Percentiles rank a stretch among this genome's conserved stretches.
Evolutionary conservation across 2,888 invertebrate species (phyloP).

Genomic region (Rhogogaster chlorosoma): DNA sequence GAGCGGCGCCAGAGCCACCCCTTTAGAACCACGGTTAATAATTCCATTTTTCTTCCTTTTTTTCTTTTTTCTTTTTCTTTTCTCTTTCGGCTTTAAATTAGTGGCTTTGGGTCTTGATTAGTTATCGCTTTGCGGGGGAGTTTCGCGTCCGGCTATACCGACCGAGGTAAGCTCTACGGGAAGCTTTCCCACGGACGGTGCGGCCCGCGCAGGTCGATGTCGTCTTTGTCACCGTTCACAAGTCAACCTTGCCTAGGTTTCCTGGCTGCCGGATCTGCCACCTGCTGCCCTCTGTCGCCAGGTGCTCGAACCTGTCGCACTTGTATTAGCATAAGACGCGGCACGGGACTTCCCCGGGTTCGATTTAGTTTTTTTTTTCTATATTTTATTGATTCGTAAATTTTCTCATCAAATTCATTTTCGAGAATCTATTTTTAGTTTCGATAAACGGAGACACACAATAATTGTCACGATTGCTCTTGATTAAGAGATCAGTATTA

Average conservation of each 20-base stretch:
- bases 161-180: slow-evolving; percentile 52
- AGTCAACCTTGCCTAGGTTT: slow-evolving; percentile 32
- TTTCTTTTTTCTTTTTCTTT: background rate
- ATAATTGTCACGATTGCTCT: background rate
- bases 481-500: slow-evolving; percentile 13
- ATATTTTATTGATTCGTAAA: background rate
- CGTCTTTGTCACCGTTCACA: slow-evolving; percentile 44
- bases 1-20: slow-evolving; percentile 49
- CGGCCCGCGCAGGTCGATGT: slow-evolving; percentile 54
- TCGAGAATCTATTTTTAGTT: background rate
- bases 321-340: slow-evolving; percentile 36
- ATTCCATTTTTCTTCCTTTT: slow-evolving; percentile 17
- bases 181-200: slow-evolving; percentile 53
- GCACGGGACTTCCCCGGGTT: background rate
- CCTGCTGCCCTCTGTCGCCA: slow-evolving; percentile 72
- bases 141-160: slow-evolving; percentile 46
- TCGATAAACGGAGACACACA: background rate
- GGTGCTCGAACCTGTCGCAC: slow-evolving; percentile 25
- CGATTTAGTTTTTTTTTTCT: background rate
- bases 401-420: background rate
- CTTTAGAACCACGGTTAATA: slow-evolving; percentile 20
- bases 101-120: slow-evolving; percentile 46
- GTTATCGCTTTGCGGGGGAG: slow-evolving; percentile 50
- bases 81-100: slow-evolving; percentile 39
- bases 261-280: slow-evolving; percentile 64